Percentiles rank a stretch among this genome's conserved stretches.
phyloP scores from a whole-genome alignment of 2,888 invertebrate genomes.

The Smittia sp. region DNA sequence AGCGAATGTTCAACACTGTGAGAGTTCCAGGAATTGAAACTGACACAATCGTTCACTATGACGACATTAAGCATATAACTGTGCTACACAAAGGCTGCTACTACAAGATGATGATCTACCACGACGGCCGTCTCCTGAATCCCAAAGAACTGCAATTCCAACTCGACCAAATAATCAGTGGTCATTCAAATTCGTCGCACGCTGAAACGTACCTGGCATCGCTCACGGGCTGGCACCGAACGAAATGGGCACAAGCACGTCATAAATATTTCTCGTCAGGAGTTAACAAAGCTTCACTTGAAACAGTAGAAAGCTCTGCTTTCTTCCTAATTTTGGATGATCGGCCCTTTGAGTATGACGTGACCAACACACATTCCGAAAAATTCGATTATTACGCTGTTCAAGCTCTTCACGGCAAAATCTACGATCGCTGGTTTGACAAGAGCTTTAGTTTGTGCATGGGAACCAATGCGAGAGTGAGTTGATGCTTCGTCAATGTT shows the following conservation, averaged over 20 bases:
- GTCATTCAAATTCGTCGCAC: constrained; percentile 66
- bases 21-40: constrained; percentile 91
- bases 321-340: constrained; percentile 92
- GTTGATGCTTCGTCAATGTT: constrained; percentile 52
- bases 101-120: constrained; percentile 89
- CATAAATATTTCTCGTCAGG: constrained; percentile 79
- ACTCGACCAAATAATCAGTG: constrained; percentile 83
- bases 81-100: constrained; percentile 92
- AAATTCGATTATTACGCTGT: constrained; percentile 73
- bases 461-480: constrained; percentile 76
- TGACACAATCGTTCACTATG: constrained; percentile 85
- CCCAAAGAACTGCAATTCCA: constrained; percentile 91
- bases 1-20: constrained; percentile 93
- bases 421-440: constrained; percentile 92
- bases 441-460: constrained; percentile 93
- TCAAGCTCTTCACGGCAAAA: constrained; percentile 81
- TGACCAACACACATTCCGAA: too few species aligned
- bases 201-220: constrained; percentile 89
- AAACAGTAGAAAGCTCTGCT: constrained; percentile 90
- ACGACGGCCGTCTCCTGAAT: constrained; percentile 75
- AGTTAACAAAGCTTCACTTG: constrained; percentile 82
- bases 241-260: constrained; percentile 86
- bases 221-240: constrained; percentile 86
- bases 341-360: constrained; percentile 72
- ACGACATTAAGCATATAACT: constrained; percentile 88